These are phyloP conservation scores for Emydocephalus ijimae DNA, from an alignment of 2,113 vertebrate species.

Conservation along the genomic window DNA sequence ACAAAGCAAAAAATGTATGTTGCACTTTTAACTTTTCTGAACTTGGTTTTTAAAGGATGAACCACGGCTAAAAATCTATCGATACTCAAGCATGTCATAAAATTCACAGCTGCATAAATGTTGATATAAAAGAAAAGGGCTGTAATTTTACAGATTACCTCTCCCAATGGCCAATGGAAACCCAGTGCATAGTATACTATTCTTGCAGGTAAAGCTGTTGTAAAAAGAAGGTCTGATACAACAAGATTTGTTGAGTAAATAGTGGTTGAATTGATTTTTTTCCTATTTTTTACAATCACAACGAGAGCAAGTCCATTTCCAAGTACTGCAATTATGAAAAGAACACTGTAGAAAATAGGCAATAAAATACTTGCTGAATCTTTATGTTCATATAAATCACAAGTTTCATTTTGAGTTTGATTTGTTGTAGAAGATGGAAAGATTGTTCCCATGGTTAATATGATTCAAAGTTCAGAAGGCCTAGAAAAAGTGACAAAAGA, in stretches of 20 bases:
- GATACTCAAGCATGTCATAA: constrained; percentile 94
- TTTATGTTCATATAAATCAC: constrained; percentile 84
- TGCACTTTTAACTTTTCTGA: constrained; percentile 81
- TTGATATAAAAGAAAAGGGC: constrained; percentile 91
- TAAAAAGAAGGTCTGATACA: constrained; percentile 91
- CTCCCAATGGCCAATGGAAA: constrained; percentile 88
- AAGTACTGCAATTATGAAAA: constrained; percentile 81
- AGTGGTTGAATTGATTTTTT: constrained; percentile 96
- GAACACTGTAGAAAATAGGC: constrained; percentile 78
- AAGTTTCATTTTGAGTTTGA: constrained; percentile 51
- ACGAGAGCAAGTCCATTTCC: constrained; percentile 87
- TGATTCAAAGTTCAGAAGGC: constrained; percentile 42
- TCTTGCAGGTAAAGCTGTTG: constrained; percentile 80
- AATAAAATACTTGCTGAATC: constrained; percentile 77
- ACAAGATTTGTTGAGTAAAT: constrained; percentile 93
- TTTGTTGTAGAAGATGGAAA: neutral
- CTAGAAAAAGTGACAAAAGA: constrained; percentile 36
- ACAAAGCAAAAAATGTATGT: constrained; percentile 81
- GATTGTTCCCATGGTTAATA: constrained; percentile 50
- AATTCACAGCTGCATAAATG: constrained; percentile 92
- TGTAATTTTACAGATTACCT: constrained; percentile 76
- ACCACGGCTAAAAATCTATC: constrained; percentile 93
- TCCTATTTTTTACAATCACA: constrained; percentile 86
- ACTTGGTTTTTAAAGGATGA: constrained; percentile 79
- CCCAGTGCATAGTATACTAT: constrained; percentile 85